phyloP scores from a whole-genome alignment of 2,113 vertebrate species.

The Meles meles region DNA sequence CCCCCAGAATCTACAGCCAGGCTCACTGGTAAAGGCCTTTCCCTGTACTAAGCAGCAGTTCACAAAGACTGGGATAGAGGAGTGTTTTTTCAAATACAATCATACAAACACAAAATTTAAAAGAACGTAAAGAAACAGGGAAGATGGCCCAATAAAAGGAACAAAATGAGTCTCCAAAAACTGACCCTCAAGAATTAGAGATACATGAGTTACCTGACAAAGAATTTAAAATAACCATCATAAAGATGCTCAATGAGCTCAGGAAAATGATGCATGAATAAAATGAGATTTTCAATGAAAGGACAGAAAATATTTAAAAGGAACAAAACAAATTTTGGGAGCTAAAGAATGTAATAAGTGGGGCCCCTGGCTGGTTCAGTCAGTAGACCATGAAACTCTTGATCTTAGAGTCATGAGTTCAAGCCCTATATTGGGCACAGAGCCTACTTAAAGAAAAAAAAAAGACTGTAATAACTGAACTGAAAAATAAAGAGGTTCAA shows the following conservation, averaged over 20 bases:
- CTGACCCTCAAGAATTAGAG: slow-evolving; percentile 7
- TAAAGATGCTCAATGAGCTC: neutral
- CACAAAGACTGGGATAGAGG: neutral
- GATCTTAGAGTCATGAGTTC: neutral
- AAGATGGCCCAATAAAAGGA: neutral
- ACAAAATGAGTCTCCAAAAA: slow-evolving; percentile 12
- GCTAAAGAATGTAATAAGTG: neutral
- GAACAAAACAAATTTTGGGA: neutral
- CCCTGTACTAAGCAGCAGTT: neutral
- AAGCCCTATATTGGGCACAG: neutral
- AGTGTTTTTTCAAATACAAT: neutral
- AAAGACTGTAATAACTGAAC: neutral
- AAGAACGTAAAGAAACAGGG: neutral
- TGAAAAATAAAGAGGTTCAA: neutral
- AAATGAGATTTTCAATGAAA: neutral
- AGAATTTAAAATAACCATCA: slow-evolving; percentile 2
- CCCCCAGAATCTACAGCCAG: neutral
- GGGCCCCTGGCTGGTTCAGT: neutral
- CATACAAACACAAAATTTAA: slow-evolving; percentile 13
- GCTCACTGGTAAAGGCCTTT: neutral
- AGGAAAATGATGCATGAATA: neutral
- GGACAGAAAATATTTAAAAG: neutral
- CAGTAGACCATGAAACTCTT: neutral
- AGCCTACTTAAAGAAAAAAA: neutral
- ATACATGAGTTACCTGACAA: neutral